These are phyloP conservation scores for Anabacerthia variegaticeps DNA, from an alignment of 2,797 vertebrate genomes.

Conservation along the genomic window DNA sequence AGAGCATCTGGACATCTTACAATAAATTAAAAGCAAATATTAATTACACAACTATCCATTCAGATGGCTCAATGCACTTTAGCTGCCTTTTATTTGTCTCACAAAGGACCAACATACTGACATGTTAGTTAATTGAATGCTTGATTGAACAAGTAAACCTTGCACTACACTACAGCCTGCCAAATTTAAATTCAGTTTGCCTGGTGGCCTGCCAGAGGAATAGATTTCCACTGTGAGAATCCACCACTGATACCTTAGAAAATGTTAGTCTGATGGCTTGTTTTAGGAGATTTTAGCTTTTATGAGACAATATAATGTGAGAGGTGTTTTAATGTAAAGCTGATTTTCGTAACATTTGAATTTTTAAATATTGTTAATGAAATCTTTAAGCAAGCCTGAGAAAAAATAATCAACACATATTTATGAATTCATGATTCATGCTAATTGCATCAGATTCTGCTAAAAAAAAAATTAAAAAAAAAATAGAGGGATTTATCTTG, in stretches of 20 bases:
- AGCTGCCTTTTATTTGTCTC: constrained; percentile 63
- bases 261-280: not conserved
- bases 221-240: constrained; percentile 7
- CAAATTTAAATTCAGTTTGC: constrained; percentile 22
- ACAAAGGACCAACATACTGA: constrained; percentile 57
- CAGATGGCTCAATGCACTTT: constrained; percentile 28
- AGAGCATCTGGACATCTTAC: constrained; percentile 41
- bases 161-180: constrained; percentile 25
- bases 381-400: not conserved
- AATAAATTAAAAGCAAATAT: constrained; percentile 70
- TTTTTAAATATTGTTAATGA: not conserved
- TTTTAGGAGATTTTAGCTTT: not conserved
- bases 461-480: not conserved
- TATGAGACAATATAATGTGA: not conserved
- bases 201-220: constrained; percentile 41
- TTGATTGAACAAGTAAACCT: constrained; percentile 67
- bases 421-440: not conserved
- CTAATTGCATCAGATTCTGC: not conserved
- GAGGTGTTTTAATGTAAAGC: not conserved
- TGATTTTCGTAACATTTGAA: not conserved
- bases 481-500: not conserved
- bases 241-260: not conserved
- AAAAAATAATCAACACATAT: not conserved
- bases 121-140: constrained; percentile 63
- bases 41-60: constrained; percentile 55